Evolutionary conservation across 2,888 invertebrate species (phyloP).

Genomic region (Drosophila mimica): DNA sequence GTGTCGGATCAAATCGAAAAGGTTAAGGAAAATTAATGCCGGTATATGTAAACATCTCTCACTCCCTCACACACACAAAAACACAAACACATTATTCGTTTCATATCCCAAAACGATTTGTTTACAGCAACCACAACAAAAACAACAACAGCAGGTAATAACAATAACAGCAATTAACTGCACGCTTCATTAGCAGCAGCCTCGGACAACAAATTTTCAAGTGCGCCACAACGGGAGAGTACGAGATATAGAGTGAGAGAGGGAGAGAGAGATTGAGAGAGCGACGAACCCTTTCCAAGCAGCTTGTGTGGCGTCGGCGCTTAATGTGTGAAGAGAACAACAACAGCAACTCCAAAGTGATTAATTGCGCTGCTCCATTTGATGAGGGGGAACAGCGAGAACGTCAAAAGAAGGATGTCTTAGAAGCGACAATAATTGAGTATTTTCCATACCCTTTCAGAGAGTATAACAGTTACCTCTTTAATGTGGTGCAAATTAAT

Average conservation of each 20-base stretch:
- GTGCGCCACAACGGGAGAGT: slow-evolving; percentile 49
- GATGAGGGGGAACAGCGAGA: slow-evolving; percentile 9
- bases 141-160: slow-evolving; percentile 26
- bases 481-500: background rate
- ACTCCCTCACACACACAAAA: background rate
- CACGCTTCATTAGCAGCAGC: slow-evolving; percentile 75
- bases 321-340: slow-evolving; percentile 15
- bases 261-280: slow-evolving; percentile 7
- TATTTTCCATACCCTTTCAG: background rate
- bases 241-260: background rate
- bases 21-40: slow-evolving; percentile 60
- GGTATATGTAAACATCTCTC: slow-evolving; percentile 13
- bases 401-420: slow-evolving; percentile 4
- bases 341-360: slow-evolving; percentile 57
- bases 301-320: slow-evolving; percentile 37
- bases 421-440: slow-evolving; percentile 12
- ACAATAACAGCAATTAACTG: slow-evolving; percentile 72
- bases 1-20: slow-evolving; percentile 30
- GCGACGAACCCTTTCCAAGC: slow-evolving; percentile 57
- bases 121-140: slow-evolving; percentile 48
- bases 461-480: background rate
- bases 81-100: background rate
- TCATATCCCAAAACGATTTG: slow-evolving; percentile 61
- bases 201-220: slow-evolving; percentile 79
- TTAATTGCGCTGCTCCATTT: slow-evolving; percentile 60